Evolutionary conservation across 1,140 invertebrate genomes (phyloP).

Genomic region (Caerostris extrusa): DNA sequence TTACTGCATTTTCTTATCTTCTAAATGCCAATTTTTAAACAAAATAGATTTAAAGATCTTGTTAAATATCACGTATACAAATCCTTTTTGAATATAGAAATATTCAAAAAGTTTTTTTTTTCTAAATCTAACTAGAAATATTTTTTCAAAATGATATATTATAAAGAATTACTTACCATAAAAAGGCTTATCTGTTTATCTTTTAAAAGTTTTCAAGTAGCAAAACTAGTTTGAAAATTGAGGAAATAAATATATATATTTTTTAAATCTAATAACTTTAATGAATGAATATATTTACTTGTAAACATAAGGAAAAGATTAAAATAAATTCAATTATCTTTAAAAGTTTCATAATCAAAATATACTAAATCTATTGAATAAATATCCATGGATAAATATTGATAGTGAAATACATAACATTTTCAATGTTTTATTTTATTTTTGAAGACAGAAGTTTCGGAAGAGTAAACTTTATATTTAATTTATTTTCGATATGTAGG

Average conservation of each 20-base stretch:
- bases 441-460: not conserved
- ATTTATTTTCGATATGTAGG: no score
- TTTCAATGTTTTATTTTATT: not conserved
- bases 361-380: not conserved
- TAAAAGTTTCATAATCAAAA: not conserved
- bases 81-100: no score
- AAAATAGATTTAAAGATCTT: no score
- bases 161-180: not conserved
- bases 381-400: slow-evolving; percentile 6
- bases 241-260: not conserved
- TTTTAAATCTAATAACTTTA: not conserved
- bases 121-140: no score
- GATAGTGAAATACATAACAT: not conserved
- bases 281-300: not conserved
- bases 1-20: no score
- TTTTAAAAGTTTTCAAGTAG: not conserved
- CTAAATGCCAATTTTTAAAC: no score
- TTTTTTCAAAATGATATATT: no score
- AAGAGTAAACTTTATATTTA: not conserved
- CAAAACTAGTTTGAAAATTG: not conserved
- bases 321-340: no score
- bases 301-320: not conserved
- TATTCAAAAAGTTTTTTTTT: no score
- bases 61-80: no score
- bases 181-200: not conserved